phyloP scores from a whole-genome alignment of 2,888 invertebrate species.

The Callyntrura sp. region DNA sequence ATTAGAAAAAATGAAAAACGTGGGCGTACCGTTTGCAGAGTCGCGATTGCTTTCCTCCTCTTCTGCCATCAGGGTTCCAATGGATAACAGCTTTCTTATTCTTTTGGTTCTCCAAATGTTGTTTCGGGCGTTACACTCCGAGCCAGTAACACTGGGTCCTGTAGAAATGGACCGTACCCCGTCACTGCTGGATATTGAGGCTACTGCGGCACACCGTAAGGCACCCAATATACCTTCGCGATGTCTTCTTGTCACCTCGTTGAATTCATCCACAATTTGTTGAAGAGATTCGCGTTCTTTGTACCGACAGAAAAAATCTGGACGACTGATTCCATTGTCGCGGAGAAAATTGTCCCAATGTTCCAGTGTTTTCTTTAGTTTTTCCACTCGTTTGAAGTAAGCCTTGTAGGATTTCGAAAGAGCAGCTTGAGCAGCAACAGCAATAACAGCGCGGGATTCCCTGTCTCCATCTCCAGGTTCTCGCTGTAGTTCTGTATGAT shows the following conservation, averaged over 20 bases:
- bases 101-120: slow-evolving; percentile 74
- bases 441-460: slow-evolving; percentile 60
- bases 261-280: slow-evolving; percentile 81
- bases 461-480: slow-evolving; percentile 61
- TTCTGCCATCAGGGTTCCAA: slow-evolving; percentile 51
- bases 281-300: slow-evolving; percentile 80
- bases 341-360: slow-evolving; percentile 81
- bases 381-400: slow-evolving; percentile 80
- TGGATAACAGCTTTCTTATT: slow-evolving; percentile 67
- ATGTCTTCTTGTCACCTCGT: slow-evolving; percentile 78
- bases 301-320: slow-evolving; percentile 79
- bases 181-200: slow-evolving; percentile 25
- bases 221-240: slow-evolving; percentile 78
- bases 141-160: slow-evolving; percentile 58
- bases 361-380: slow-evolving; percentile 77
- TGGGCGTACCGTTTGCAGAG: slow-evolving; percentile 73
- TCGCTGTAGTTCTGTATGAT: slow-evolving; percentile 58
- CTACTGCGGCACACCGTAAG: slow-evolving; percentile 58
- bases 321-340: slow-evolving; percentile 79
- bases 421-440: slow-evolving; percentile 62
- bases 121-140: slow-evolving; percentile 62
- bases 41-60: slow-evolving; percentile 63
- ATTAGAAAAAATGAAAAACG: neutral
- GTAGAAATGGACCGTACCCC: slow-evolving; percentile 55
- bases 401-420: slow-evolving; percentile 75